Percentiles rank a stretch among this genome's conserved stretches.
phyloP scores from a whole-genome alignment of 2,113 vertebrate species.

The Sclerurus mexicanus region DNA sequence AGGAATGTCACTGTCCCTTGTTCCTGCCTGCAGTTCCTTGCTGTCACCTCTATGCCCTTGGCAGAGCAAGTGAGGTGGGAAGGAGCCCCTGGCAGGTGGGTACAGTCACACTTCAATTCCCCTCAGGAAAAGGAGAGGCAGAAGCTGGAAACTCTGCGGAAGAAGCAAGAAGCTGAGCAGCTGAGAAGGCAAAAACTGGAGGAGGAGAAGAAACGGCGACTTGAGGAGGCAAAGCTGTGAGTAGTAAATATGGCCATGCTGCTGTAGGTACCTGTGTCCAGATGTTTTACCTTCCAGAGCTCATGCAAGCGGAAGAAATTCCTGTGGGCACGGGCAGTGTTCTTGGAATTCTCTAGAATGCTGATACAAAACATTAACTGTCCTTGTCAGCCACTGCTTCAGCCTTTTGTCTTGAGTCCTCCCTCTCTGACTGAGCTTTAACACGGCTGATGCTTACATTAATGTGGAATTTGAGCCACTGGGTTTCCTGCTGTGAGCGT shows the following conservation, averaged over 20 bases:
- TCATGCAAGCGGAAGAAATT: background rate
- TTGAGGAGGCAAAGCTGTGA: slow-evolving; percentile 87
- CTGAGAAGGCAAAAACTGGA: slow-evolving; percentile 88
- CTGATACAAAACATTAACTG: background rate
- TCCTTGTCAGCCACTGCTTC: background rate
- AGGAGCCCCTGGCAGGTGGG: background rate
- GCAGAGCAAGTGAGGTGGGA: background rate
- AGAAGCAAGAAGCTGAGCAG: slow-evolving; percentile 88
- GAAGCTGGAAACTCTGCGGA: slow-evolving; percentile 85
- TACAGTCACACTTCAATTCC: background rate
- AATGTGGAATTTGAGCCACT: rapidly evolving
- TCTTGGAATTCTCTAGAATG: background rate
- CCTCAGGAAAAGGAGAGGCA: slow-evolving; percentile 85
- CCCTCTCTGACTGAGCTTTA: background rate
- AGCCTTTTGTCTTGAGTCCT: background rate
- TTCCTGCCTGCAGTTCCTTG: background rate
- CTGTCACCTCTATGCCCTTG: background rate
- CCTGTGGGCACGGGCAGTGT: background rate
- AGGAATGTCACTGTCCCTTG: background rate
- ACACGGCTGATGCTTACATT: background rate
- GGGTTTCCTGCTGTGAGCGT: background rate
- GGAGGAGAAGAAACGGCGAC: slow-evolving; percentile 85
- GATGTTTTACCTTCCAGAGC: background rate
- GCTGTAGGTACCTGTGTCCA: background rate
- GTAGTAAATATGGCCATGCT: background rate